Conservation (phyloP, 2,888 invertebrate species). For the Stenoptilia bipunctidactyla region DNA sequence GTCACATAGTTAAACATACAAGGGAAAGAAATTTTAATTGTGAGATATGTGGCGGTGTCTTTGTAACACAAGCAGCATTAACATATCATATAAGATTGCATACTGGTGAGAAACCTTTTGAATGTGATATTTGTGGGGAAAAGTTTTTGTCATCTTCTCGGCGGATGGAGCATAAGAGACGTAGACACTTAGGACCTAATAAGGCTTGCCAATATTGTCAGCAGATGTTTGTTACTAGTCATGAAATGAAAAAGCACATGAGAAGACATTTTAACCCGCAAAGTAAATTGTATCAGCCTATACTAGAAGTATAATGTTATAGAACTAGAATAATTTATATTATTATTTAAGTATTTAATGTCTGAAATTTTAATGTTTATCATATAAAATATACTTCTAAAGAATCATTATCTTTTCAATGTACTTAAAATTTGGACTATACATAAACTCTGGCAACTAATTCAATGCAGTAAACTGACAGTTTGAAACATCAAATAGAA, state of each 20-base stretch:
- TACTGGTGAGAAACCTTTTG: constrained; percentile 49
- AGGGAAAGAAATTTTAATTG: constrained; percentile 48
- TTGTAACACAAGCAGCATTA: constrained; percentile 45
- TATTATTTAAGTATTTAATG: too few species aligned
- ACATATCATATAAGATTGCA: constrained; percentile 45
- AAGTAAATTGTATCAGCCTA: constrained; percentile 39
- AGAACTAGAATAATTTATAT: too few species aligned
- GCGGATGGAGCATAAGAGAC: constrained; percentile 41
- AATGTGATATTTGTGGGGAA: constrained; percentile 45
- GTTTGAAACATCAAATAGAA: too few species aligned
- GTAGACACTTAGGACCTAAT: constrained; percentile 43
- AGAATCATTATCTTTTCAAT: too few species aligned
- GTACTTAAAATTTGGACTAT: too few species aligned
- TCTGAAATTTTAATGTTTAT: too few species aligned
- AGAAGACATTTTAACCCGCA: constrained; percentile 44
- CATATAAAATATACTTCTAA: too few species aligned
- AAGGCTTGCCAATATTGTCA: constrained; percentile 40
- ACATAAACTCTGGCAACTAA: too few species aligned
- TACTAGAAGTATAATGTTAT: too few species aligned
- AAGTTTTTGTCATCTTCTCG: constrained; percentile 48
- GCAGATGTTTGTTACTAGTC: constrained; percentile 35
- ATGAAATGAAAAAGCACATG: constrained; percentile 36
- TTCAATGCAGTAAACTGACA: too few species aligned
- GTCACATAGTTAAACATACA: constrained; percentile 50
- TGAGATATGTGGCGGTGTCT: constrained; percentile 41